Conservation (phyloP, 2,113 vertebrate genomes). For the Junco hyemalis region DNA sequence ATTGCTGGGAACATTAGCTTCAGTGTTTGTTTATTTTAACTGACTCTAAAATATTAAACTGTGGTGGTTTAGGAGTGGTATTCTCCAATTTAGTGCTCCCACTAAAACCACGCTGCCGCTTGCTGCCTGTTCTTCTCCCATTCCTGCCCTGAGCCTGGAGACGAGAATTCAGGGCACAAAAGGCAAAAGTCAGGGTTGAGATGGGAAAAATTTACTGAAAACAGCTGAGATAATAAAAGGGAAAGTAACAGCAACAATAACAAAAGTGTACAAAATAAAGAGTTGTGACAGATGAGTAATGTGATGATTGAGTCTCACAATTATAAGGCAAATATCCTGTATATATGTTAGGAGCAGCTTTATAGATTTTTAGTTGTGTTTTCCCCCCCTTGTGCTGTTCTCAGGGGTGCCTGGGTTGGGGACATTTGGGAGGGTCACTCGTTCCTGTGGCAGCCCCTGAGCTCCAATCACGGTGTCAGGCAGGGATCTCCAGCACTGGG, state of each 20-base stretch:
- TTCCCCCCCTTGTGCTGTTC: neutral
- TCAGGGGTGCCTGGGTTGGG: neutral
- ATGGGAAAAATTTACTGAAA: neutral
- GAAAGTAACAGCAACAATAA: neutral
- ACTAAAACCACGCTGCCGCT: neutral
- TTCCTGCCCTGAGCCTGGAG: neutral
- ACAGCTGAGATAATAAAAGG: neutral
- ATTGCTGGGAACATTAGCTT: slow-evolving; percentile 31
- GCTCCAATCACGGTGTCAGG: neutral
- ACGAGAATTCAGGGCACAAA: neutral
- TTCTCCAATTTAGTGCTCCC: neutral
- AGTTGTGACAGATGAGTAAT: neutral
- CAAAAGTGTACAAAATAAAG: neutral
- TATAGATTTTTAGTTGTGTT: neutral
- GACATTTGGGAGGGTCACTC: neutral
- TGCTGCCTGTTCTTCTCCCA: neutral
- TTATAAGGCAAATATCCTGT: neutral
- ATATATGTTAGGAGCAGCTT: neutral
- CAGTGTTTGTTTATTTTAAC: slow-evolving; percentile 46
- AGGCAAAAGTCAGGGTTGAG: neutral
- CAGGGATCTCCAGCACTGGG: neutral
- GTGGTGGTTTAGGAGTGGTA: neutral
- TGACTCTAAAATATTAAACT: slow-evolving; percentile 34
- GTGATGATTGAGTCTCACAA: neutral
- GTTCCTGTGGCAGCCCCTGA: neutral